phyloP scores from a whole-genome alignment of 2,888 invertebrate genomes.

The Tridacna gigas region DNA sequence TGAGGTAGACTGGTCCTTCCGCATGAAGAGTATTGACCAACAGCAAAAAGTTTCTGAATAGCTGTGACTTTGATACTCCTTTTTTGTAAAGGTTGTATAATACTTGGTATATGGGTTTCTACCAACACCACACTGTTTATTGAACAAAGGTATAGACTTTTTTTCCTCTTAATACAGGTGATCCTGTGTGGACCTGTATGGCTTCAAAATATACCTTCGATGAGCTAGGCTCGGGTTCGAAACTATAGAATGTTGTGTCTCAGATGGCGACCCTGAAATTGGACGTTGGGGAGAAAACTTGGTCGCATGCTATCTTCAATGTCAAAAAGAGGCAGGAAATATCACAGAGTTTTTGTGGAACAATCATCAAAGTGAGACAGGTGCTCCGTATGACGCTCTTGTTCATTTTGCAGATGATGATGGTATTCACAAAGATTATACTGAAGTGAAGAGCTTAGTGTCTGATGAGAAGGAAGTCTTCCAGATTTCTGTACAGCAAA shows the following conservation, averaged over 20 bases:
- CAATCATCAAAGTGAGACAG: conserved; percentile 74
- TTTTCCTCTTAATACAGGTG: too few relatives aligned
- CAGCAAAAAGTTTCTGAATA: too few relatives aligned
- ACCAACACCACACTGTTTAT: too few relatives aligned
- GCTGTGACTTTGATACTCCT: too few relatives aligned
- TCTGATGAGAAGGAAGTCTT: conserved; percentile 79
- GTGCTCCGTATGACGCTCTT: conserved; percentile 81
- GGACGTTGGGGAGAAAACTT: conserved; percentile 82
- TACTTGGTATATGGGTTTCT: too few relatives aligned
- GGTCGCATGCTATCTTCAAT: conserved; percentile 77
- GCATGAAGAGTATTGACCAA: too few relatives aligned
- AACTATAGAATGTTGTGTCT: conserved; percentile 20
- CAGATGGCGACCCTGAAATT: conserved; percentile 64
- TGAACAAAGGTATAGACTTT: too few relatives aligned
- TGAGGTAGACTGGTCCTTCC: too few relatives aligned
- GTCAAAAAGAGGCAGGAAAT: conserved; percentile 65
- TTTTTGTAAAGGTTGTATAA: too few relatives aligned
- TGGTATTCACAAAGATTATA: conserved; percentile 54
- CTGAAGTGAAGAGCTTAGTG: conserved; percentile 76
- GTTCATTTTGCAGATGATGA: conserved; percentile 65
- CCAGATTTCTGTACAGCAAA: conserved; percentile 80
- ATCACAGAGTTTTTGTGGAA: conserved; percentile 75
- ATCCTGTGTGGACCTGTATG: conserved; percentile 75
- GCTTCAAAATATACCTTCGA: conserved; percentile 75
- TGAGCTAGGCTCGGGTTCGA: conserved; percentile 72